Evolutionary conservation across 2,888 invertebrate genomes (phyloP), one percentile per base, ranked within the genome.

Genomic region (Leuctra nigra): DNA sequence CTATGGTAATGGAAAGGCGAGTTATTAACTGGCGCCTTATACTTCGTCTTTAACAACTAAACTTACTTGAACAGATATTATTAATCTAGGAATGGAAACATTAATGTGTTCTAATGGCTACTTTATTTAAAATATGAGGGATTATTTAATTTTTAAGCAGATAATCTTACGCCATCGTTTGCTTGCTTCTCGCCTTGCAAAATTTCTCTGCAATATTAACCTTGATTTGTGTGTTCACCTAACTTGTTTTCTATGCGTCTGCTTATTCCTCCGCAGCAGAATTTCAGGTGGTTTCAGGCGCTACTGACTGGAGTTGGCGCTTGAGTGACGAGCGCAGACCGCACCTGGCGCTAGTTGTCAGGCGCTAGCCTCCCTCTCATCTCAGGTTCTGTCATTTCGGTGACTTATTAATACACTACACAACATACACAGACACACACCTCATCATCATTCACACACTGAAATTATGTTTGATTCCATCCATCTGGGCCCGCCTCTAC

Each of bases 211-310:
- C 7, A 7, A 29, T 11, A 44, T 44, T 44, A 44, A 44, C 50
- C 50, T 41, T 41, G 20, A 41, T 18, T 11, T 41, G 38, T 41
- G 20, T 16, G 29, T 41, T 6, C 50, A 52, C 54, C 48, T 56
- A 56, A 59, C 54, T 54, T 29, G 44, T 44, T 59, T 56, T 59
- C 60, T 63, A 62, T 63, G 62, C 61, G 55, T 64, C 61, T 64
- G 64, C 70, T 71, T 71, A 69, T 69, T 71, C 69, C 70, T 69
- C 57, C 56, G 53, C 61, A 61, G 61, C 59, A 59, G 61, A 61
- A 59, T 61, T 59, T 56, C 60, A 61, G 60, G 57, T 50, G 50
- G 35, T 50, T 35, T 9, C 22, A 44, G 44, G 44, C 57, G 47
- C 53, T 53, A 52, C 48, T 53, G 55, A 44, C 47, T 56, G 60